Percentiles rank a stretch among this genome's conserved stretches.
Conservation (phyloP, 2,888 invertebrate species). For the Epirrhoe tristata region DNA sequence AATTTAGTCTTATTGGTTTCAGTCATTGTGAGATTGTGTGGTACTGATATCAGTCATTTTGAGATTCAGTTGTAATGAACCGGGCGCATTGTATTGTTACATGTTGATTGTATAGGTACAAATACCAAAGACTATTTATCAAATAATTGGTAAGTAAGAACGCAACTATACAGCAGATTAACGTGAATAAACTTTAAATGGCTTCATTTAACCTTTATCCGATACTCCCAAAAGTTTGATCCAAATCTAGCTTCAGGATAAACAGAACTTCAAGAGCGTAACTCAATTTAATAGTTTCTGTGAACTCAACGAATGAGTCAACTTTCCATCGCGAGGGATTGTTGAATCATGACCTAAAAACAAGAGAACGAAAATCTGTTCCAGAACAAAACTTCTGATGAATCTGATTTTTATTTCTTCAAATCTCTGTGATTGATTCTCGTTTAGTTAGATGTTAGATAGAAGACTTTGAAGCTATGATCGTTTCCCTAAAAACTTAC, state of each 20-base stretch:
- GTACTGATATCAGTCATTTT: no score
- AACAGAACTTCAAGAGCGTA: conserved; percentile 8
- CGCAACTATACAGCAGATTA: not conserved
- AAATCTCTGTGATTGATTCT: not conserved
- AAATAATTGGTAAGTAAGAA: not conserved
- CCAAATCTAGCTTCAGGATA: conserved; percentile 7
- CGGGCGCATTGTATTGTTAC: no score
- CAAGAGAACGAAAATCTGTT: not conserved
- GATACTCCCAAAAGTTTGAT: not conserved
- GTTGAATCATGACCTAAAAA: conserved; percentile 26
- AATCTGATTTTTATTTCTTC: not conserved
- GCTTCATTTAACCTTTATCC: not conserved
- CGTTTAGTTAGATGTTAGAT: not conserved
- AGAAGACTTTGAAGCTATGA: no score
- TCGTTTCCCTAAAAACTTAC: not conserved
- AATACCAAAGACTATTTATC: not conserved
- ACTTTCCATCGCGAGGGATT: conserved; percentile 26
- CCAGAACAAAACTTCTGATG: conserved; percentile 4
- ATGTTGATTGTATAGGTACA: no score
- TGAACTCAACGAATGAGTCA: conserved; percentile 26
- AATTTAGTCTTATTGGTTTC: no score
- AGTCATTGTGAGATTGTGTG: no score
- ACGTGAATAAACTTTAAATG: not conserved
- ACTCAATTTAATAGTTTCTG: conserved; percentile 13
- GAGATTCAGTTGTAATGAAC: no score